Evolutionary conservation across 2,797 vertebrate genomes (phyloP).

Genomic region (Pangasius mekongensis): DNA sequence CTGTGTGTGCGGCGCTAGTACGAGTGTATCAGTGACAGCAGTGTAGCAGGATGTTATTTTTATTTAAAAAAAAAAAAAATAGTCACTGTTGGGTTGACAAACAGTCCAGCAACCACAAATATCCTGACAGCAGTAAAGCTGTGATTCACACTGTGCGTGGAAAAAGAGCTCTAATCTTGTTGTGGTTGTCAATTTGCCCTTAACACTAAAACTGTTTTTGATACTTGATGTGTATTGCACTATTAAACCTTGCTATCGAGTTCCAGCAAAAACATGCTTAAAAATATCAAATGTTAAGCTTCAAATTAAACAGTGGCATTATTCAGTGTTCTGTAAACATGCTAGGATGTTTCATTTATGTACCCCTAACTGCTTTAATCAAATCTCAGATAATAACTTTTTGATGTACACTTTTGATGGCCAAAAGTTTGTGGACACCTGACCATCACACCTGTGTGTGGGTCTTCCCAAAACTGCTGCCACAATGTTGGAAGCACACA

Average conservation of each 20-base stretch:
- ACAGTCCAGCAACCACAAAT: background rate
- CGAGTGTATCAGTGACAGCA: too few relatives aligned
- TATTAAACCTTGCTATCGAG: background rate
- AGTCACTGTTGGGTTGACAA: background rate
- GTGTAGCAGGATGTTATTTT: background rate
- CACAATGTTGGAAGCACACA: too few relatives aligned
- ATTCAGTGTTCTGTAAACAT: background rate
- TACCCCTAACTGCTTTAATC: background rate
- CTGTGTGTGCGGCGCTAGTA: too few relatives aligned
- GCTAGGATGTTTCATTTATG: background rate
- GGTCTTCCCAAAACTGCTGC: too few relatives aligned
- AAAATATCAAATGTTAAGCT: background rate
- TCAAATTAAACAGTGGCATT: too few relatives aligned
- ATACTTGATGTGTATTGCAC: background rate
- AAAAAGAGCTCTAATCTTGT: too few relatives aligned
- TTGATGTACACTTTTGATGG: too few relatives aligned
- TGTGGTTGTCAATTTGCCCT: too few relatives aligned
- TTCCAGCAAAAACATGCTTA: background rate
- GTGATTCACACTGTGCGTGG: background rate
- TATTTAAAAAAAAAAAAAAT: background rate
- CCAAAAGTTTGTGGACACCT: too few relatives aligned
- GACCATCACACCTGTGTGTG: too few relatives aligned
- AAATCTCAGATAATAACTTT: background rate
- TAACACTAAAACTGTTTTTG: background rate
- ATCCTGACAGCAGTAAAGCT: background rate